Evolutionary conservation across 1,140 invertebrate genomes (phyloP).

Genomic region (Drosophila parvula): DNA sequence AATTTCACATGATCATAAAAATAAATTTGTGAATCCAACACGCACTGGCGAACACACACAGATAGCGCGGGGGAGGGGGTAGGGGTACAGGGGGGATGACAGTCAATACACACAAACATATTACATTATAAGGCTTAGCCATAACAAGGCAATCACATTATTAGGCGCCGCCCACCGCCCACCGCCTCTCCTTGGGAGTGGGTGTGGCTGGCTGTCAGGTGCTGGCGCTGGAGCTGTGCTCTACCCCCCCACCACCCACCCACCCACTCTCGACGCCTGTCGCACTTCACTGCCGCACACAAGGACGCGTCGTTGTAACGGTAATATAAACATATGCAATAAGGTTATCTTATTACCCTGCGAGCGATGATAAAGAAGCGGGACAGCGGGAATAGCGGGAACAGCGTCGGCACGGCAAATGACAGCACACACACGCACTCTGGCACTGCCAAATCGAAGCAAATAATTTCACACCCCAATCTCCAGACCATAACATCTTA

Average conservation of each 20-base stretch:
- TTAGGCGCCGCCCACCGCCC: conserved; percentile 67
- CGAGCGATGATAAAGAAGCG: conserved; percentile 33
- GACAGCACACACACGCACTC: conserved; percentile 35
- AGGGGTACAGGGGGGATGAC: not conserved
- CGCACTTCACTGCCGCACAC: conserved; percentile 3
- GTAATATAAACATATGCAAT: conserved; percentile 82
- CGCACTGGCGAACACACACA: conserved; percentile 44
- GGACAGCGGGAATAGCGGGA: conserved; percentile 1
- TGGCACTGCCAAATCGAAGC: conserved; percentile 66
- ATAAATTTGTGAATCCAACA: conserved; percentile 81
- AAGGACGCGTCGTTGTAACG: conserved; percentile 49
- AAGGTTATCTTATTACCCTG: conserved; percentile 80
- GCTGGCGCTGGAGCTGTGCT: conserved; percentile 5
- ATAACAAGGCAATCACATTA: conserved; percentile 83
- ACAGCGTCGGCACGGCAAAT: conserved; percentile 20
- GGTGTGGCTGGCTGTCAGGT: conserved; percentile 41
- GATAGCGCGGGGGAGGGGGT: conserved; percentile 9
- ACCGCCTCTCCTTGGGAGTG: conserved; percentile 1
- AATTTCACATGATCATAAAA: conserved; percentile 83
- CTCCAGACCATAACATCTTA: conserved; percentile 25
- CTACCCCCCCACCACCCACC: no score
- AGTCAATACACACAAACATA: conserved; percentile 59
- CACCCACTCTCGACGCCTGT: not conserved
- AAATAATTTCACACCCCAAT: conserved; percentile 57
- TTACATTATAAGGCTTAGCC: conserved; percentile 82